Evolutionary conservation across 1,140 invertebrate species (phyloP), one percentile per base, ranked within the genome.

Genomic region (Zelostemma sp.): DNA sequence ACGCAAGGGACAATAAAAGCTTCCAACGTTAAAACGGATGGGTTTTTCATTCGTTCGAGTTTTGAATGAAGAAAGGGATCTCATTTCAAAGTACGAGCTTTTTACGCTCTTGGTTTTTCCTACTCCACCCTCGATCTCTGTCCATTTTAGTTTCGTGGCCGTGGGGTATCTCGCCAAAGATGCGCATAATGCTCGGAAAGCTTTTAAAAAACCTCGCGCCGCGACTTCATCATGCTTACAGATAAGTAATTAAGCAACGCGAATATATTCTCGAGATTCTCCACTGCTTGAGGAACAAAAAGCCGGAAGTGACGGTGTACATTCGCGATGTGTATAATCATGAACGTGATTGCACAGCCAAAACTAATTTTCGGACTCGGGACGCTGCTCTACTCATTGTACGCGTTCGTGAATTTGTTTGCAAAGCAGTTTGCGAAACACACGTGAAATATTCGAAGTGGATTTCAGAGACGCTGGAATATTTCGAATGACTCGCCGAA

Each of bases 1-100:
- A 61, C 65, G 65, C 58, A 54, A 19, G 47, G 66, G 74, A 80
- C 77, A 78, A 79, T 80, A 80, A 79, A 78, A 77, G 74, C 71
- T 73, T 61, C 65, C 64, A 67, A 56, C 54, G 68, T 61, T 72
- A 63, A 47, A 61, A 59, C 75, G 64, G 45, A 74, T 59, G 67
- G 58, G 63, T 76, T 80, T 77, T 76, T 80, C 74, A 79, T 80
- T 78, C 74, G 75, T 74, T 80, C 75, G 77, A 74, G 75, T 78
- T 80, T 78, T 71, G 75, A 79, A 74, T 71, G 59, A 77, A 79
- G 77, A 80, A 79, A 80, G 54, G 73, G 72, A 77, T 78, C 76
- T 79, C 79, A 72, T 78, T 79, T 80, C 75, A 70, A 64, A 72
- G 65, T 62, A 75, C 71, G 64, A 71, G 64, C 73, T 77, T 78